phyloP scores from a whole-genome alignment of 1,140 invertebrate species.

The Caenorhabditis tropicalis region DNA sequence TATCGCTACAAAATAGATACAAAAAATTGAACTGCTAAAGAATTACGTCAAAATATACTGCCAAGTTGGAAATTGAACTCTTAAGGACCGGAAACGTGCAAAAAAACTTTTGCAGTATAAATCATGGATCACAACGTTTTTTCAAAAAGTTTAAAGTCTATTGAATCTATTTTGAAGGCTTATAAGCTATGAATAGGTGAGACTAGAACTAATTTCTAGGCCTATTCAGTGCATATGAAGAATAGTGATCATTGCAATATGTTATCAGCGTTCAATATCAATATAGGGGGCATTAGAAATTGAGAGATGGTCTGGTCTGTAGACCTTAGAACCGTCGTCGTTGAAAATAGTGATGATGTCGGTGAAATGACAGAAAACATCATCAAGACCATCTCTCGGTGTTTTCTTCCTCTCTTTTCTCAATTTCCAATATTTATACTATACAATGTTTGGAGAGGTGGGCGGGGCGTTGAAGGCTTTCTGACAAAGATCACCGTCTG shows the following conservation, averaged over 20 bases:
- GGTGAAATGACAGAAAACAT: constrained; percentile 32
- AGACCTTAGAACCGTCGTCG: constrained; percentile 26
- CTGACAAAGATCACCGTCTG: constrained; percentile 4
- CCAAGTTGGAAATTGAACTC: no score
- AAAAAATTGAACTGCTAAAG: no score
- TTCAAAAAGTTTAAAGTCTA: no score
- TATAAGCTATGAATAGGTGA: no score
- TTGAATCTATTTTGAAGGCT: no score
- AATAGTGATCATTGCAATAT: neutral
- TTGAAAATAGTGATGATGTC: constrained; percentile 16
- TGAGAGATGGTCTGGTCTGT: constrained; percentile 12
- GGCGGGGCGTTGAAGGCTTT: neutral
- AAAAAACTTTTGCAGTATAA: no score
- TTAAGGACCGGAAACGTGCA: no score
- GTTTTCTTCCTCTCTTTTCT: constrained; percentile 2
- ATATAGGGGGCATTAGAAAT: constrained; percentile 1
- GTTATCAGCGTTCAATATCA: neutral
- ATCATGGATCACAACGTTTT: no score
- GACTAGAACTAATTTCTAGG: no score
- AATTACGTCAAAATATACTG: no score
- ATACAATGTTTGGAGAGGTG: neutral
- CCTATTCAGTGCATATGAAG: neutral
- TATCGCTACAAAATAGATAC: no score
- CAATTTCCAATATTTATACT: constrained; percentile 21
- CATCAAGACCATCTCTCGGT: constrained; percentile 15